phyloP scores from a whole-genome alignment of 2,888 invertebrate genomes.

The Rotaria magnacalcarata region DNA sequence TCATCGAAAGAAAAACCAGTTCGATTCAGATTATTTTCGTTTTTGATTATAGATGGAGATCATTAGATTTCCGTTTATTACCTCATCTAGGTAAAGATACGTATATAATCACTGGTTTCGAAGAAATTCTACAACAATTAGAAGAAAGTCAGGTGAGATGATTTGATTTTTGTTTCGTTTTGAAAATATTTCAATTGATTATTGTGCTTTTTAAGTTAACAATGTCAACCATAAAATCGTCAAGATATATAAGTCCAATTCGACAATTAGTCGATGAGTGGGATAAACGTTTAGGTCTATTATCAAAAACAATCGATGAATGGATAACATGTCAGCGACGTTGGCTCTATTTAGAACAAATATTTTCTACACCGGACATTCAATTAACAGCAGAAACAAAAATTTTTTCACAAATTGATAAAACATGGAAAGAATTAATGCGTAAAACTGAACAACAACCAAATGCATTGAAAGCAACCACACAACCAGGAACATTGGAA shows the following conservation, averaged over 20 bases:
- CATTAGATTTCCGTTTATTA: constrained; percentile 56
- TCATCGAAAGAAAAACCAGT: neutral
- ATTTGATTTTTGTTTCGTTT: neutral
- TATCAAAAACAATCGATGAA: constrained; percentile 57
- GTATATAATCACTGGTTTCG: constrained; percentile 57
- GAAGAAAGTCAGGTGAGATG: constrained; percentile 58
- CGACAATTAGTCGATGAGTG: constrained; percentile 56
- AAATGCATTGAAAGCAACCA: constrained; percentile 57
- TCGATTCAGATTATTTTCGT: no score
- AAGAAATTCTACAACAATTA: constrained; percentile 57
- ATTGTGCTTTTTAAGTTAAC: constrained; percentile 18
- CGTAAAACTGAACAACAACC: constrained; percentile 56
- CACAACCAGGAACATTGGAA: constrained; percentile 55
- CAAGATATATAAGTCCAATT: constrained; percentile 46
- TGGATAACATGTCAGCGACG: constrained; percentile 59
- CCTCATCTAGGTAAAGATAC: constrained; percentile 55
- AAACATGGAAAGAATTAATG: constrained; percentile 59
- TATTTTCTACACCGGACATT: constrained; percentile 58
- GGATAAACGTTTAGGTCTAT: constrained; percentile 57
- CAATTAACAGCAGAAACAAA: constrained; percentile 57
- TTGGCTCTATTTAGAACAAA: constrained; percentile 59
- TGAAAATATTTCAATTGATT: neutral
- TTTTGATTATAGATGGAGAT: constrained; percentile 48
- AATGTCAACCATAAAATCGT: constrained; percentile 45
- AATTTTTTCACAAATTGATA: constrained; percentile 56